phyloP scores from a whole-genome alignment of 2,888 invertebrate species.

The Thumatha senex region DNA sequence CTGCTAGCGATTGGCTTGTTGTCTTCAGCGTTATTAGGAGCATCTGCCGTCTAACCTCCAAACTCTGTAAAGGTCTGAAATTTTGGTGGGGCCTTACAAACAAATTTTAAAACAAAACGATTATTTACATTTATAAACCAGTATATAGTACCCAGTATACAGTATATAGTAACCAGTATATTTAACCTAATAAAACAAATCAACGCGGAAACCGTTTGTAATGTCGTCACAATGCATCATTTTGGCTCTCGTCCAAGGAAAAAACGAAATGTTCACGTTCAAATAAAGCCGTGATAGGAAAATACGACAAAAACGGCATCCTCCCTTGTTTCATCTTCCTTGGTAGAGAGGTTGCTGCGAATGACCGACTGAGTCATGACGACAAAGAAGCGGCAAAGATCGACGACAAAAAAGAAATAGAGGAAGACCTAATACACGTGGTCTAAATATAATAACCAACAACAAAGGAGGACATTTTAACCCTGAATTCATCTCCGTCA shows the following conservation, averaged over 20 bases:
- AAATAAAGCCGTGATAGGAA: conserved; percentile 53
- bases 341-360: conserved; percentile 41
- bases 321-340: conserved; percentile 62
- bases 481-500: too few relatives aligned
- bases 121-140: conserved; percentile 20
- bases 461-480: neutral
- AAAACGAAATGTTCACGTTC: conserved; percentile 38
- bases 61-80: too few relatives aligned
- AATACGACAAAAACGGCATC: conserved; percentile 49
- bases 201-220: conserved; percentile 26
- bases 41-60: too few relatives aligned
- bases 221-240: conserved; percentile 30
- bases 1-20: too few relatives aligned
- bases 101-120: conserved; percentile 6
- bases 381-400: conserved; percentile 61
- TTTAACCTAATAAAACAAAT: conserved; percentile 42
- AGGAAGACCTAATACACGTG: conserved; percentile 49
- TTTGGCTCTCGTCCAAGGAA: conserved; percentile 59
- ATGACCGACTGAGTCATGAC: conserved; percentile 50
- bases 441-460: conserved; percentile 26
- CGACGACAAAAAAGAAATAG: conserved; percentile 58
- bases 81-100: too few relatives aligned
- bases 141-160: too few relatives aligned
- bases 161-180: too few relatives aligned
- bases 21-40: too few relatives aligned